Evolutionary conservation across 1,140 invertebrate species (phyloP), one percentile per base, ranked within the genome.

Genomic region (Cyclargus thomasi): DNA sequence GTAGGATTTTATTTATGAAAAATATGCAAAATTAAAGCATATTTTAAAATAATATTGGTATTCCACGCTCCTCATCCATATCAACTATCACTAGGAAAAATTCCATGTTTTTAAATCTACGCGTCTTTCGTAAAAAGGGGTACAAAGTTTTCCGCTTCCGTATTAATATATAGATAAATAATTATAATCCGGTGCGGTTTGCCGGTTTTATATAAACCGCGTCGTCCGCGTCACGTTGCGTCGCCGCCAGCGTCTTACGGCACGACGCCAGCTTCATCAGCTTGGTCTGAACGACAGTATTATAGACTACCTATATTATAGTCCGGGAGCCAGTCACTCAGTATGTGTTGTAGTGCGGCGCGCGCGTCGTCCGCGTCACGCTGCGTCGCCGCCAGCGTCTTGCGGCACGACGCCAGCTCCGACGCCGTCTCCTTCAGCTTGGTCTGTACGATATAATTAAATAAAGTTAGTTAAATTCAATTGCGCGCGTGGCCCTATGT

Each of bases 341-440:
- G 18, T 64, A 86, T 82, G 55, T 90, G 87, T 62, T 86, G 79
- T 0, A 88, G 76, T 0, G 84, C 79, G 0, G 75, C 74, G 14
- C 82, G 74, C 79, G 80, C 86, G 53, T 79, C 79, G 3, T 89
- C 86, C 62, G 79, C 81, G 14, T 89, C 85, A 29, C 83, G 81
- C 62, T 87, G 84, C 36, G 67, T 75, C 14, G 78, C 65, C 0
- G 78, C 39, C 18, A 88, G 64, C 70, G 88, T 90, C 20, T 80
- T 86, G 1, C 88, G 78, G 66, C 80, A 85, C 0, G 85, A 71
- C 0, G 88, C 88, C 16, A 91, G 66, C 63, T 91, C 90, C 16
- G 88, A 86, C 0, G 89, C 89, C 1, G 89, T 91, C 17, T 81
- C 69, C 71, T 91, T 85, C 55, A 91, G 73, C 73, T 90, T 90